A percentile compares a stretch with the other conserved stretches of the same genome.
phyloP scores from a whole-genome alignment of 23 tunicate genomes.

The Oikopleura vanhoeffeni region DNA sequence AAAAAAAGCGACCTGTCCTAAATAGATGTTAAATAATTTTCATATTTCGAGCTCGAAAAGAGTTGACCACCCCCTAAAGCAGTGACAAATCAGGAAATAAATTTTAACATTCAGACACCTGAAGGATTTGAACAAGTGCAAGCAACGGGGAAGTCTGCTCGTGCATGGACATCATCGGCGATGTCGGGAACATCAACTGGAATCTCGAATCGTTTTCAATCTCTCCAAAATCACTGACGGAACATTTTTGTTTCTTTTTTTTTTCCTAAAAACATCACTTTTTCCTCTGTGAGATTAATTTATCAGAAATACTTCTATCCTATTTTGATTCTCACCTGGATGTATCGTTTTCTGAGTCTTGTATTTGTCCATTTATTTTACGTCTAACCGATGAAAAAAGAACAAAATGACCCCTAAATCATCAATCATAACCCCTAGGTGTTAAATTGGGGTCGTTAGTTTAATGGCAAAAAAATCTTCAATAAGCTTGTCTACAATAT shows the following conservation, averaged over 20 bases:
- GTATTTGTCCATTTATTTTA: too few species aligned
- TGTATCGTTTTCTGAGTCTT: too few species aligned
- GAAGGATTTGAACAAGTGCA: slow-evolving; percentile 13
- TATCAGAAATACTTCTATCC: background rate
- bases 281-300: background rate
- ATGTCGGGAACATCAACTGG: background rate
- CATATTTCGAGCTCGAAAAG: too few species aligned
- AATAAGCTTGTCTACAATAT: too few species aligned
- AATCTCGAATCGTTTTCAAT: background rate
- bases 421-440: too few species aligned
- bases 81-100: too few species aligned
- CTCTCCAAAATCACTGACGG: background rate
- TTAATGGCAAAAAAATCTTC: too few species aligned
- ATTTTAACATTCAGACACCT: background rate
- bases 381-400: too few species aligned
- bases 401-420: too few species aligned
- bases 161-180: background rate
- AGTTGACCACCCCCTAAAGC: too few species aligned
- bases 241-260: background rate
- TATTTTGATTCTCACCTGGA: background rate
- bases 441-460: too few species aligned
- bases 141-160: background rate
- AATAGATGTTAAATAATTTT: too few species aligned
- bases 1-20: background rate
- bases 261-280: background rate